Evolutionary conservation across 2,113 vertebrate species (phyloP).

Genomic region (Daphoenositta chrysoptera): DNA sequence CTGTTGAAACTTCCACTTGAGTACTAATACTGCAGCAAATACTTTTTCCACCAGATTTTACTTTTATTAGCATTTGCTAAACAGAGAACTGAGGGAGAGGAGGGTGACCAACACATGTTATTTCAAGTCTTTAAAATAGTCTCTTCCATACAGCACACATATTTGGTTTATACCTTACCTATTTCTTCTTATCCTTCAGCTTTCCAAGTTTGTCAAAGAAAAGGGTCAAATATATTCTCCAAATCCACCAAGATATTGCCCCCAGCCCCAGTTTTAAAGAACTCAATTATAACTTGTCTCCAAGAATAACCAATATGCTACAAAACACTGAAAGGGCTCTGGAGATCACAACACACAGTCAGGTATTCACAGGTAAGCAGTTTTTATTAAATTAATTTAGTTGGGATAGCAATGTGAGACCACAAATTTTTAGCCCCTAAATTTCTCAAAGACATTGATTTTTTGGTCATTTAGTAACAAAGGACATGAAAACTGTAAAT

Average conservation of each 20-base stretch:
- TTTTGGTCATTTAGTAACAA: not conserved
- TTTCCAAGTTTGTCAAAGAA: conserved; percentile 61
- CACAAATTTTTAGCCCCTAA: not conserved
- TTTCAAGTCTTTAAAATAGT: not conserved
- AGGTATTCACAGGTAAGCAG: conserved; percentile 75
- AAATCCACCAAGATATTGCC: conserved; percentile 57
- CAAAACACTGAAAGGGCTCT: conserved; percentile 73
- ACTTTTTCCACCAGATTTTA: not conserved
- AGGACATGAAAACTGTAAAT: not conserved
- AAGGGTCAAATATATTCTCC: conserved; percentile 68
- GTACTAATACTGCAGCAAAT: not conserved
- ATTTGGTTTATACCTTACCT: not conserved
- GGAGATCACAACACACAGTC: conserved; percentile 74
- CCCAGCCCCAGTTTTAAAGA: conserved; percentile 62
- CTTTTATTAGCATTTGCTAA: not conserved
- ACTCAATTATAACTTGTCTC: conserved; percentile 53
- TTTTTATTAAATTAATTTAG: not conserved
- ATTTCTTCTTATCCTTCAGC: conserved; percentile 57
- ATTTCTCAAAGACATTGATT: not conserved
- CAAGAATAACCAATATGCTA: conserved; percentile 72
- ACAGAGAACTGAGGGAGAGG: not conserved
- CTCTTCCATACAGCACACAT: not conserved
- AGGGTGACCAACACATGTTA: rapidly evolving
- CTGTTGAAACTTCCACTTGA: not conserved
- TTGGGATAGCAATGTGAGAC: not conserved